Evolutionary conservation across 2,888 invertebrate species (phyloP).

Genomic region (Hyalella azteca): DNA sequence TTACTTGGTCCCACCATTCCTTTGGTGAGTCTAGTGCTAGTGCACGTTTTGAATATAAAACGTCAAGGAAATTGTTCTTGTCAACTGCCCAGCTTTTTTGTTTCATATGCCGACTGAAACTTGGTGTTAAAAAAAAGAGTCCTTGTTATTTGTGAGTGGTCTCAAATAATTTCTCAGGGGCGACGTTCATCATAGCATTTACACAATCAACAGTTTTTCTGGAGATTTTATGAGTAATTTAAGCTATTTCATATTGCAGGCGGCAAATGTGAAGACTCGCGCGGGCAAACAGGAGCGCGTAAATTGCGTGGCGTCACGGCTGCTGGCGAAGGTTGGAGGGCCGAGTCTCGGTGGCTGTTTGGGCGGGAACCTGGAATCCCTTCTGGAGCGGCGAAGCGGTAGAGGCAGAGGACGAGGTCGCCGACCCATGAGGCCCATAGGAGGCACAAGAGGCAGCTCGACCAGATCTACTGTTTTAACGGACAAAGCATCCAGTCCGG

Average conservation of each 20-base stretch:
- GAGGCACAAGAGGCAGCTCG: background rate
- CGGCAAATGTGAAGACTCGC: background rate
- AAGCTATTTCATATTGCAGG: background rate
- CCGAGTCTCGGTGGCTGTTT: background rate
- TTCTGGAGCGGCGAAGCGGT: background rate
- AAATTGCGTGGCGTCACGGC: conserved; percentile 17
- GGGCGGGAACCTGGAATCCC: conserved; percentile 13
- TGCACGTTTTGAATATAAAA: no score
- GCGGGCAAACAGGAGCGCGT: conserved; percentile 11
- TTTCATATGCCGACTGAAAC: no score
- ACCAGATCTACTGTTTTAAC: background rate
- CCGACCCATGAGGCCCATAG: background rate
- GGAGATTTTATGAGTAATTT: background rate
- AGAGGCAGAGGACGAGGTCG: conserved; percentile 16
- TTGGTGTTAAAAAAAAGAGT: no score
- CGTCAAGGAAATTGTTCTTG: no score
- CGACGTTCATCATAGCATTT: no score
- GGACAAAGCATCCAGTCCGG: background rate
- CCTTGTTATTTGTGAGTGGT: no score
- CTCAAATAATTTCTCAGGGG: no score
- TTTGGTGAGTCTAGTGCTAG: no score
- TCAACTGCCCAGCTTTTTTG: no score
- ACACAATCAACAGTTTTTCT: background rate
- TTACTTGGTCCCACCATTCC: no score
- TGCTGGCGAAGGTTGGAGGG: background rate